Evolutionary conservation across 92 coral and sea anemone species (phyloP).

Genomic region (Zoanthus sansibaricus): DNA sequence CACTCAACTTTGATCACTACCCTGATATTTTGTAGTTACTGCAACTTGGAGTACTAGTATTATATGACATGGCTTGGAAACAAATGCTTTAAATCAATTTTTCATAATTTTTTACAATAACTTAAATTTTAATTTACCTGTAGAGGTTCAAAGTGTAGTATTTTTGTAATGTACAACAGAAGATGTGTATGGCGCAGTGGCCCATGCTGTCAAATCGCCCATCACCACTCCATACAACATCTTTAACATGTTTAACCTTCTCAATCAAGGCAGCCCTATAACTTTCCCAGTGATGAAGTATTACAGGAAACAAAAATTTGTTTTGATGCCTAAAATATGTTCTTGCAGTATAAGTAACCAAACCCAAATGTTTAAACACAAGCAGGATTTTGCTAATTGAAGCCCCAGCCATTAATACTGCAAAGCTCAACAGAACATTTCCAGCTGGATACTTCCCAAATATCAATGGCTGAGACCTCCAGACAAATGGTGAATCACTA

Average conservation of each 20-base stretch:
- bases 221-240: conserved; percentile 31
- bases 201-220: conserved; percentile 42
- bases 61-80: not conserved
- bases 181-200: conserved; percentile 44
- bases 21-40: not conserved
- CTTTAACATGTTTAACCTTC: not conserved
- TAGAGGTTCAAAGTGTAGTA: conserved; percentile 51
- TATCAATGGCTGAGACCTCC: conserved; percentile 48
- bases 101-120: not conserved
- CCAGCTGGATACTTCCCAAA: conserved; percentile 53
- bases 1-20: conserved; percentile 1
- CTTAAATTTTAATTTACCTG: conserved; percentile 33
- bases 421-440: conserved; percentile 45
- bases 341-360: conserved; percentile 34
- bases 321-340: conserved; percentile 44
- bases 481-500: conserved; percentile 33
- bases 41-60: not conserved
- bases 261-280: conserved; percentile 36
- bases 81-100: not conserved
- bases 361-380: conserved; percentile 52
- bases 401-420: conserved; percentile 48
- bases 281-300: conserved; percentile 35
- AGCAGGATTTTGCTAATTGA: conserved; percentile 36
- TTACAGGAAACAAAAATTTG: conserved; percentile 45
- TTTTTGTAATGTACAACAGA: conserved; percentile 44